Evolutionary conservation across 2,113 vertebrate species (phyloP).

Genomic region (Heterotilapia buettikoferi): DNA sequence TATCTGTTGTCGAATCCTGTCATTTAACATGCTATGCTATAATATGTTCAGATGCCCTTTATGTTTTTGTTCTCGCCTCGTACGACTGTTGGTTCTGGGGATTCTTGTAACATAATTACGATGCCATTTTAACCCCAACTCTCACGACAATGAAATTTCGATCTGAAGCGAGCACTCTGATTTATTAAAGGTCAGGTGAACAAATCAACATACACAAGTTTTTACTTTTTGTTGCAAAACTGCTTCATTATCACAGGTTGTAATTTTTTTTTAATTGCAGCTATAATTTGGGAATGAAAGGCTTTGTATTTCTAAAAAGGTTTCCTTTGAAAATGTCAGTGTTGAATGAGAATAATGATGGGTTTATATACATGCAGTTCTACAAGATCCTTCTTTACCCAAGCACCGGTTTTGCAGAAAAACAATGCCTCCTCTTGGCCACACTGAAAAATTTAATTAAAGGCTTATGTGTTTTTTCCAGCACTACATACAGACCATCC

Average conservation of each 20-base stretch:
- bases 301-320: neutral
- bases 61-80: neutral
- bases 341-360: neutral
- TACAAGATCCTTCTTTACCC: neutral
- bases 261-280: neutral
- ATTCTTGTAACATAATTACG: constrained; percentile 6
- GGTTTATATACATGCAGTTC: neutral
- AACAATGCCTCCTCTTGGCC: constrained; percentile 33
- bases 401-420: neutral
- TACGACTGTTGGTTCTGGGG: neutral
- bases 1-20: neutral
- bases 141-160: constrained; percentile 6
- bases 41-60: neutral
- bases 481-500: neutral
- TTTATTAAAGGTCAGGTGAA: constrained; percentile 18
- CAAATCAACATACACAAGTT: neutral
- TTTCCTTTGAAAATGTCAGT: neutral
- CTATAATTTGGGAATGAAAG: neutral
- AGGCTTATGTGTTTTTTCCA: neutral
- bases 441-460: constrained; percentile 7
- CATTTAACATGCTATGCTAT: neutral
- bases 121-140: neutral
- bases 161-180: neutral
- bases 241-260: neutral
- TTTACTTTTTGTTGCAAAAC: neutral